Percentiles rank a stretch among this genome's conserved stretches.
Evolutionary conservation across 2,797 vertebrate species (phyloP).

Genomic region (Hylomyscus alleni): DNA sequence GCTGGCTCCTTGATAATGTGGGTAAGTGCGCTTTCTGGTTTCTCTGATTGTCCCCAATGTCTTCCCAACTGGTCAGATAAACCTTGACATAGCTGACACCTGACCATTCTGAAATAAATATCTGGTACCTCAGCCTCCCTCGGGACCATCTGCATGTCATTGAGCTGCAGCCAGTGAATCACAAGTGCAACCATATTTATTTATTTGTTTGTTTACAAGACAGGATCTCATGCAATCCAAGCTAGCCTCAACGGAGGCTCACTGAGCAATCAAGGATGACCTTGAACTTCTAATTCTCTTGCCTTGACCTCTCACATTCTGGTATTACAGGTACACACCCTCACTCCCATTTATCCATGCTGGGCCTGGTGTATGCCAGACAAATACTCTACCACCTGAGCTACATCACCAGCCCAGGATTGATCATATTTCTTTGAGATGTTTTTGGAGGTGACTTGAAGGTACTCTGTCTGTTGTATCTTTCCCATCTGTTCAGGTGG

Average conservation of each 20-base stretch:
- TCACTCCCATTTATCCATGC: neutral
- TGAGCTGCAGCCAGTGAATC: neutral
- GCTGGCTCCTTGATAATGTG: neutral
- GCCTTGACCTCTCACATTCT: neutral
- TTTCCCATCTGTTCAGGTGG: neutral
- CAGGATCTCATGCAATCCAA: neutral
- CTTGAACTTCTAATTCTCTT: neutral
- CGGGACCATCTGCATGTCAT: too few species aligned
- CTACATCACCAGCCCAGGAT: neutral
- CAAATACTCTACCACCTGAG: neutral
- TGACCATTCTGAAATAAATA: neutral
- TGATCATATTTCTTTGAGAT: constrained; percentile 4
- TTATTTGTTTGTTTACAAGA: neutral
- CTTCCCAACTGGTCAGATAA: neutral
- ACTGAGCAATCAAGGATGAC: too few species aligned
- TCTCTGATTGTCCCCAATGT: neutral
- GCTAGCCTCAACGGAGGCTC: neutral
- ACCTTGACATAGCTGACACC: neutral
- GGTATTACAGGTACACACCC: neutral
- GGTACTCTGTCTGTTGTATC: neutral
- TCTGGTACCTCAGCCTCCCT: neutral
- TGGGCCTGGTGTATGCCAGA: neutral
- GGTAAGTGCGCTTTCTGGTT: neutral
- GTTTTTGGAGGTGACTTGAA: neutral
- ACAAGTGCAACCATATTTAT: neutral